Conservation (phyloP, 1,140 invertebrate species). For the Diuraphis noxia region DNA sequence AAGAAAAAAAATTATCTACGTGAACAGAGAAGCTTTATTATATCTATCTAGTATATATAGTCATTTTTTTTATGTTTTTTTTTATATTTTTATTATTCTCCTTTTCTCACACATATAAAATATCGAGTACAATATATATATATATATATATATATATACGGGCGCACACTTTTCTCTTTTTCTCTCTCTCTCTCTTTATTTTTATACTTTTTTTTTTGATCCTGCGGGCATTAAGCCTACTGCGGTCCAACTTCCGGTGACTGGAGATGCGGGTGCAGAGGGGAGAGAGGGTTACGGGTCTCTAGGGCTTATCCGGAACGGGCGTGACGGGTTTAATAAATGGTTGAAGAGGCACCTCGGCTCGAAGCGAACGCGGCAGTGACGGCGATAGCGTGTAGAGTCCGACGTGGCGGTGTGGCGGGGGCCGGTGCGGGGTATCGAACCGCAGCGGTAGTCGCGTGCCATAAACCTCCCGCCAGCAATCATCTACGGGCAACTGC, state of each 20-base stretch:
- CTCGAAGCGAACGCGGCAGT: constrained; percentile 38
- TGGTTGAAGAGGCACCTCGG: constrained; percentile 54
- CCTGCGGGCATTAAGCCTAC: constrained; percentile 52
- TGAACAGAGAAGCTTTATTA: constrained; percentile 16
- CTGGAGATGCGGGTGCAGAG: constrained; percentile 1
- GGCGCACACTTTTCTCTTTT: background rate
- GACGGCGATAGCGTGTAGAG: constrained; percentile 49
- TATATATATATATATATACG: background rate
- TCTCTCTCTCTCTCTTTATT: constrained; percentile 2
- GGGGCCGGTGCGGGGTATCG: constrained; percentile 45
- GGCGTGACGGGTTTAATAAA: constrained; percentile 54
- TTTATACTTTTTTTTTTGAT: constrained; percentile 45
- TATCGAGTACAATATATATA: background rate
- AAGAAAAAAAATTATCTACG: constrained; percentile 23
- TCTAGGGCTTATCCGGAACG: constrained; percentile 54
- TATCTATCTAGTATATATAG: background rate
- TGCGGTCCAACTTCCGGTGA: constrained; percentile 54
- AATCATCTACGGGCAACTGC: constrained; percentile 52
- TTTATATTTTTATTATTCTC: constrained; percentile 10
- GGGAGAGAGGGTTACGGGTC: constrained; percentile 49
- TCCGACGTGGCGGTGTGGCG: constrained; percentile 3
- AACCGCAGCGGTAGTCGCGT: constrained; percentile 54
- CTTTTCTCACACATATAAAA: background rate
- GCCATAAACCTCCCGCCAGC: constrained; percentile 54
- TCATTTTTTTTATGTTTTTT: constrained; percentile 19